Evolutionary conservation across 2,797 vertebrate species (phyloP).

Genomic region (Oreortyx pictus): DNA sequence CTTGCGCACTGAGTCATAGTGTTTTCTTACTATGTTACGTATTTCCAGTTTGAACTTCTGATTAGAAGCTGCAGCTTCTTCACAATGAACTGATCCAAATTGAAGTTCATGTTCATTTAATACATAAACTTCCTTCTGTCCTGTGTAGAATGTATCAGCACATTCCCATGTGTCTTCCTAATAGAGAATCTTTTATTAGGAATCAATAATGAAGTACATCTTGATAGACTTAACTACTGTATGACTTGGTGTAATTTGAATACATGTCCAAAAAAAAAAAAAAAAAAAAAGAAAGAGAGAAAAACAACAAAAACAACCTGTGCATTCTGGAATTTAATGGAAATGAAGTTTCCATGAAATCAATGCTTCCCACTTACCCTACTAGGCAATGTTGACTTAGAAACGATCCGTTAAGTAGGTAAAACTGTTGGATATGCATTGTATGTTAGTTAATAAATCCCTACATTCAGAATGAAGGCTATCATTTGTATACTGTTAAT

Average conservation of each 20-base stretch:
- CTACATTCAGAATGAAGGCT: neutral
- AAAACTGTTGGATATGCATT: neutral
- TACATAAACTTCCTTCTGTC: neutral
- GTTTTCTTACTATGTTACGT: neutral
- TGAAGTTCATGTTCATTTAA: neutral
- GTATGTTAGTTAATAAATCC: neutral
- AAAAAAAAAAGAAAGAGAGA: neutral
- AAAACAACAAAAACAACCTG: neutral
- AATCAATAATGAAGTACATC: neutral
- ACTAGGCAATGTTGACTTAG: neutral
- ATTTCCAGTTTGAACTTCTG: neutral
- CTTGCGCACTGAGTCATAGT: neutral
- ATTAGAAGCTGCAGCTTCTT: neutral
- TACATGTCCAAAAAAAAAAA: neutral
- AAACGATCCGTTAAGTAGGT: neutral
- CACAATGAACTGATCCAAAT: neutral
- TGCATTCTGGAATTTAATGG: neutral
- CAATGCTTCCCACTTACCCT: neutral
- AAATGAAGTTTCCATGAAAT: neutral
- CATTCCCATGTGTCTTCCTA: neutral
- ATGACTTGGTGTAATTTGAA: neutral
- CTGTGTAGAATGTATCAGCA: neutral
- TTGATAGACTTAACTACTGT: neutral
- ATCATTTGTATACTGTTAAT: neutral
- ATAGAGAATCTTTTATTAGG: neutral